Evolutionary conservation across 2,113 vertebrate genomes (phyloP), one percentile per base, ranked within the genome.

Genomic region (Chroicocephalus ridibundus): DNA sequence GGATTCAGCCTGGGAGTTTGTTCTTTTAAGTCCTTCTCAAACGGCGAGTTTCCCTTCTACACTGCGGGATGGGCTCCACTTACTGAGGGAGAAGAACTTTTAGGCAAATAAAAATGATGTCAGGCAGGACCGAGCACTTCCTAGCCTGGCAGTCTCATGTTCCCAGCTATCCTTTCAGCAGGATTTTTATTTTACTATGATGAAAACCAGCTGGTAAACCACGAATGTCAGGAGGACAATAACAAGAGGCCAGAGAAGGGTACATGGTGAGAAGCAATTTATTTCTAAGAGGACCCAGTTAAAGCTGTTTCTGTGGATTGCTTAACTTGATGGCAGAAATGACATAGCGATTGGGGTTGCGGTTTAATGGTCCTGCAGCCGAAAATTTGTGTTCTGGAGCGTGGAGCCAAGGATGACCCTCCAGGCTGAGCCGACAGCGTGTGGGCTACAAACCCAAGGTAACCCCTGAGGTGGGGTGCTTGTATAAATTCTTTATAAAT

Each of bases 201-300:
- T 96, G 83, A 83, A 95, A 97, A 96, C 71, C 31, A 96, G n/a
- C 49, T 80, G 83, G 58, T 38, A 90, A 96, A 75, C 84, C 54
- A 42, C 47, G 82, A 71, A 55, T 82, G 76, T 65, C 80, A 91
- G 88, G 44, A 79, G 34, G 85, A 86, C 61, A 40, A 75, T 62
- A 85, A 83, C 27, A 31, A 32, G n/a, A 89, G 76, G 52, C 49
- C 75, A 57, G 18, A 44, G 65, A n/a, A 85, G 20, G 55, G 16
- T 57, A 18, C 15, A 5, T 51, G 60, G 60, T 60, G 55, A 80
- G 70, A 38, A 65, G 38, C 27, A 15, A 54, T 68, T 79, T 80
- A 36, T 55, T 77, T 90, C 47, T 8, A 20, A 61, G 42, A 86
- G 42, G 86, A 26, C 15, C 52, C 70, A 42, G 78, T 95, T 94